These are phyloP conservation scores for Peribatodes rhomboidaria DNA, from an alignment of 2,888 invertebrate species.

Conservation along the genomic window DNA sequence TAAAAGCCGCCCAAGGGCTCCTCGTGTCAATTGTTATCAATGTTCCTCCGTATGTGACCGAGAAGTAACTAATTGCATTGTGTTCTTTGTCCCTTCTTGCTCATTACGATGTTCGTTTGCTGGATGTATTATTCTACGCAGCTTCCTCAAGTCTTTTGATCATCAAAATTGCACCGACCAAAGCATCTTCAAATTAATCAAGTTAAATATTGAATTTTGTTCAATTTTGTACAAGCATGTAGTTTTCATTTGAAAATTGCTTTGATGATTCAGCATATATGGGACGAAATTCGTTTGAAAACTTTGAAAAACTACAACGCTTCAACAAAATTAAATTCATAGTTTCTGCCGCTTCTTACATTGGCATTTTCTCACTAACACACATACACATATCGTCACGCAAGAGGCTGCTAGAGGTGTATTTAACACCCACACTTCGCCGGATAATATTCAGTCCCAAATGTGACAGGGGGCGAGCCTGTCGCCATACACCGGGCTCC, in stretches of 20 bases:
- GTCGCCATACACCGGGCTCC: no score
- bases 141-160: constrained; percentile 3
- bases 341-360: background rate
- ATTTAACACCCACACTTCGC: no score
- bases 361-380: no score
- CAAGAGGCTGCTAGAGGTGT: no score
- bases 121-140: constrained; percentile 4
- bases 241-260: background rate
- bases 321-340: background rate
- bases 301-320: background rate
- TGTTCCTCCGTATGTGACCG: constrained; percentile 29
- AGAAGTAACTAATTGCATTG: constrained; percentile 30
- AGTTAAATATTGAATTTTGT: no score
- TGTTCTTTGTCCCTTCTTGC: constrained; percentile 23
- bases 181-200: no score
- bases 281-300: background rate
- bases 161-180: background rate
- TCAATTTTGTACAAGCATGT: background rate
- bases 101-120: constrained; percentile 31
- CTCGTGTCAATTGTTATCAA: constrained; percentile 36
- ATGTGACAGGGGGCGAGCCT: no score
- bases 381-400: no score
- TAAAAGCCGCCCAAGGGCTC: background rate
- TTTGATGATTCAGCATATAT: constrained; percentile 1
- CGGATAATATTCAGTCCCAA: no score